Base-by-base conservation (phyloP, 1,140 invertebrate species). In the Maniola jurtina region DNA sequence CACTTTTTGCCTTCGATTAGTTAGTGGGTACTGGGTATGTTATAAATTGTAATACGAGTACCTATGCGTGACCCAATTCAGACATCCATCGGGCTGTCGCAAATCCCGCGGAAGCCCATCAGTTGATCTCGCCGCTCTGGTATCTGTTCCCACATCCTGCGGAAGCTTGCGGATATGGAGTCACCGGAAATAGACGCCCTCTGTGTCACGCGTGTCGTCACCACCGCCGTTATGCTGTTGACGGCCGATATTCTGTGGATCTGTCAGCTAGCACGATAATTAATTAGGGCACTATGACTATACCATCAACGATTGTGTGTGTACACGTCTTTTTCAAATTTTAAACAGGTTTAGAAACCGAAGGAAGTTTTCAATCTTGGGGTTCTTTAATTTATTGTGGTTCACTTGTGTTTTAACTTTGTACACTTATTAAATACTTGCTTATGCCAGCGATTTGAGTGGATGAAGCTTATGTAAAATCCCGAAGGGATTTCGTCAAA, bases 181-280 rank as follows among this genome's bases (percentile, higher is more conserved):
- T 89, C 87, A 89, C 64, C 79, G 87, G 87, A 89, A 83, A 86
- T 81, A 82, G 75, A 77, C 83, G 84, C 83, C 81, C 83, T 84
- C 83, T 87, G 83, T 86, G 84, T 89, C 85, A 86, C 71, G 76
- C 73, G 66, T 80, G 76, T 73, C 84, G 83, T 86, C 86, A 83
- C 71, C 72, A 64, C 64, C 55, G 61, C 64, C 77, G 76, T 68
- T 71, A 75, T 61, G 54, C 63, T 62, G 65, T 62, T 10, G 33
- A 59, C 61, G 25, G 16, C 14, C 7, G 14, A 6, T 52, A 15
- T 16, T 5, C 6, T 7, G 48, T 11, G 5, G 48, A 6, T 13
- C 13, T 52, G 48, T 16, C 48, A 52, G 15, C 48, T 16, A 11
- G 11, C 13, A n/a, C 10, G 42, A 9, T 52, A 52, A 52, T 52